Conservation (phyloP, 2,797 vertebrate species). For the Syndactyla subalaris region DNA sequence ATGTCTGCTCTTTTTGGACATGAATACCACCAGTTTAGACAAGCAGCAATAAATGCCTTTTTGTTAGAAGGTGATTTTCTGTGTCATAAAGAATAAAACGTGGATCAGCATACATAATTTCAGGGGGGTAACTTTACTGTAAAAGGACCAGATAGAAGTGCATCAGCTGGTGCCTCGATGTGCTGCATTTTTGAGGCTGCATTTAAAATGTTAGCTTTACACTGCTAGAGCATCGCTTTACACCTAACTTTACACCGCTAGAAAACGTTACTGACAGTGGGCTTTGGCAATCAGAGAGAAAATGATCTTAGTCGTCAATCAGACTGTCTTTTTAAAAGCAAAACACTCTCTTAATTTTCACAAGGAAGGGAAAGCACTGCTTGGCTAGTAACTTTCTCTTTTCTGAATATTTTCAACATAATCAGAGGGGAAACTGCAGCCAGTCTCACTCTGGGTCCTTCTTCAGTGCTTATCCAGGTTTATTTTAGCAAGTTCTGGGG, state of each 20-base stretch:
- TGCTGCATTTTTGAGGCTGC: neutral
- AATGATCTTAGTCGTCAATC: neutral
- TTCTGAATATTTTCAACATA: neutral
- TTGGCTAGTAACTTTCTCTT: neutral
- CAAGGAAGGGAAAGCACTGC: neutral
- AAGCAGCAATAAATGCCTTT: neutral
- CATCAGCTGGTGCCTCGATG: neutral
- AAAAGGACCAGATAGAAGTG: neutral
- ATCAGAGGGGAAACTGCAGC: neutral
- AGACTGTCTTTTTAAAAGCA: neutral
- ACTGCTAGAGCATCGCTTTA: accelerated
- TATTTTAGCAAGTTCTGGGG: neutral
- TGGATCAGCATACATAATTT: neutral
- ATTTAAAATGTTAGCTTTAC: neutral
- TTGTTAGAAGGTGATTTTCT: neutral
- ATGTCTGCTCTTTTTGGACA: neutral
- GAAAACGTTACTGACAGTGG: neutral
- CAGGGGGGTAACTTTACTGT: neutral
- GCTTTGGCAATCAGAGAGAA: neutral
- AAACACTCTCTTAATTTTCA: neutral
- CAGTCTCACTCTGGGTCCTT: neutral
- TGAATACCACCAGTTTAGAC: accelerated
- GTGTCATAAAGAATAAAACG: neutral
- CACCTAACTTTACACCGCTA: neutral
- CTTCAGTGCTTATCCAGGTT: neutral